Base-by-base conservation (phyloP, 2,888 invertebrate genomes). In the Rhamphomyia laevipes region DNA sequence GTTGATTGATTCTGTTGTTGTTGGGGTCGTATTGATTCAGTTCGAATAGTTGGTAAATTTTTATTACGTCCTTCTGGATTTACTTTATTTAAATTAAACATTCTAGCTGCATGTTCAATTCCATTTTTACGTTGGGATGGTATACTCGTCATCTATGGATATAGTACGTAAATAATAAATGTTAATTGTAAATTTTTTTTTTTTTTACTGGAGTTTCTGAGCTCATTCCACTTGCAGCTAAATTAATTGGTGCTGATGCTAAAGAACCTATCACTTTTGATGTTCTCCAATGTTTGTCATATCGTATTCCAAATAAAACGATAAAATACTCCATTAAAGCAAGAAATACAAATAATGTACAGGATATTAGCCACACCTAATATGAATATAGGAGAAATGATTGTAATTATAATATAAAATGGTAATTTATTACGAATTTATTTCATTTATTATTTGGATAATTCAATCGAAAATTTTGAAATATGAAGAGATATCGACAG, bases 321-420 rank as follows among this genome's bases (percentile, higher is more conserved):
- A 80, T 75, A 61, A 79, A 79, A 64, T 79, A 80, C 63, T 80
- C 80, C 60, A 80, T 69, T 46, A 80, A 65, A 2, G 80, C 78
- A 57, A 78, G 70, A 65, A 80, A 80, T 54, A 79, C 80, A 66
- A 80, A 80, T 58, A 79, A 66, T 42, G 79, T 79, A 70, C 80
- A 80, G 41, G 78, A 78, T 63, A 80, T 78, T 62, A 80, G 69
- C 80, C 80, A 80, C 55, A 80, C 79, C 61, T 61, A 51, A 47
- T 57, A 55, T 44, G 40, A 33, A 17, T 21, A 31, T 11, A 35
- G 43, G 38, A 17, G 33, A 15, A 27, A 27, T 42, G 23, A 38
- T 48, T 23, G 27, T 30, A 12, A 46, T n/a, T 13, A 35, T 31
- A 37, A n/a, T 27, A 21, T 21, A 21, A 21, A 21, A n/a, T n/a